Percentiles rank a stretch among this genome's conserved stretches.
These are phyloP conservation scores for Diadumene lineata DNA, from an alignment of 92 coral and sea anemone genomes.

Conservation along the genomic window DNA sequence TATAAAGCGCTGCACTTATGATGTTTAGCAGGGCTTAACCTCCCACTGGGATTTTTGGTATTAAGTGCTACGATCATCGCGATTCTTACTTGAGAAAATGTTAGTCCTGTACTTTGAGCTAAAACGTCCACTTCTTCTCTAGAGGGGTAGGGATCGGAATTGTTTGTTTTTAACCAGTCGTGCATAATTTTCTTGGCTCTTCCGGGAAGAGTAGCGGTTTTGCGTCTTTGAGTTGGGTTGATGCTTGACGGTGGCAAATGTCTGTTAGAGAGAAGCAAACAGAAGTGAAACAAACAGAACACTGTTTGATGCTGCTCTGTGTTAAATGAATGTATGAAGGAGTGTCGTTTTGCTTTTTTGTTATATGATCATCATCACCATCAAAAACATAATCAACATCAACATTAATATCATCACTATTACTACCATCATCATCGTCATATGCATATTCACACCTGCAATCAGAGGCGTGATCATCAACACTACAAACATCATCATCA, in stretches of 20 bases:
- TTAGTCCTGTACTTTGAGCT: background rate
- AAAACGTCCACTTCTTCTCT: background rate
- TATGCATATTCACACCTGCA: no score
- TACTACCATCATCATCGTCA: background rate
- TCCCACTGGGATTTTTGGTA: no score
- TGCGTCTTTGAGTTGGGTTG: conserved; percentile 5
- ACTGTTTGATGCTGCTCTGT: no score
- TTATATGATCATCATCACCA: no score
- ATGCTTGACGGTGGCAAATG: conserved; percentile 20
- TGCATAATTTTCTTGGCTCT: background rate
- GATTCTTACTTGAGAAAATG: conserved; percentile 10
- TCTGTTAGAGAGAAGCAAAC: background rate
- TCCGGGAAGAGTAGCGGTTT: conserved; percentile 8
- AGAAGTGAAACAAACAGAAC: no score
- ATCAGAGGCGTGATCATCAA: background rate
- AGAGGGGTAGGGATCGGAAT: conserved; percentile 24
- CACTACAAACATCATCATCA: background rate
- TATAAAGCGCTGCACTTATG: no score
- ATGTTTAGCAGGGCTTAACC: no score
- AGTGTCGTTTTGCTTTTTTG: no score
- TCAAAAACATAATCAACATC: no score
- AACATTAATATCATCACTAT: no score
- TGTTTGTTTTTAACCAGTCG: conserved; percentile 10
- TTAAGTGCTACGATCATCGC: background rate
- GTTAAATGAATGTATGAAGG: no score